These are phyloP conservation scores for Sphaerophoria rueppellii DNA, from an alignment of 2,888 invertebrate species.

Conservation along the genomic window DNA sequence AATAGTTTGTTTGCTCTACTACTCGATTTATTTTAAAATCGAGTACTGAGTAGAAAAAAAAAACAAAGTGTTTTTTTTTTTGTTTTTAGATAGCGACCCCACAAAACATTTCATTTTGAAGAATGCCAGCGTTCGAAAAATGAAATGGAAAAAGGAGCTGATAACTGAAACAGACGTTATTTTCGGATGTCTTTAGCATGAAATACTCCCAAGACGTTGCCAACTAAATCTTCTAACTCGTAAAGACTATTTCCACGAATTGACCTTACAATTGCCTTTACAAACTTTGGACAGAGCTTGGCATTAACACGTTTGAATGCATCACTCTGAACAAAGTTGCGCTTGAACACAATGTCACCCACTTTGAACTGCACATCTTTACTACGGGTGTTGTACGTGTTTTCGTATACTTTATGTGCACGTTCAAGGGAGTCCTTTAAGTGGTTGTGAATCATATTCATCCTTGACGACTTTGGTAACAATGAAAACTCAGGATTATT, in stretches of 20 bases:
- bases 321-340: slow-evolving; percentile 21
- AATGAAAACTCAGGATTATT: slow-evolving; percentile 27
- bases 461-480: slow-evolving; percentile 3
- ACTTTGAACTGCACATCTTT: not conserved
- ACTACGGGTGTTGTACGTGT: not conserved
- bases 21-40: too few species aligned
- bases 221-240: not conserved
- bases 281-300: slow-evolving; percentile 18
- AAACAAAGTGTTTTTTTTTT: too few species aligned
- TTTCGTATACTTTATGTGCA: not conserved
- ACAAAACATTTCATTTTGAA: not conserved
- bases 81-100: not conserved
- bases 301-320: slow-evolving; percentile 1
- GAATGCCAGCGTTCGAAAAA: not conserved
- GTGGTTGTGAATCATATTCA: slow-evolving; percentile 9
- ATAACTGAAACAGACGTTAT: not conserved
- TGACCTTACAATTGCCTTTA: not conserved
- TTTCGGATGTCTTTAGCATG: not conserved
- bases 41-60: too few species aligned
- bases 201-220: not conserved
- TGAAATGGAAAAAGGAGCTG: not conserved
- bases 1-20: too few species aligned
- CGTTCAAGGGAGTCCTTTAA: not conserved
- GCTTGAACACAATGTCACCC: not conserved
- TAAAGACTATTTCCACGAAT: not conserved